Evolutionary conservation across 2,888 invertebrate species (phyloP).

Genomic region (Drosophila helvetica): DNA sequence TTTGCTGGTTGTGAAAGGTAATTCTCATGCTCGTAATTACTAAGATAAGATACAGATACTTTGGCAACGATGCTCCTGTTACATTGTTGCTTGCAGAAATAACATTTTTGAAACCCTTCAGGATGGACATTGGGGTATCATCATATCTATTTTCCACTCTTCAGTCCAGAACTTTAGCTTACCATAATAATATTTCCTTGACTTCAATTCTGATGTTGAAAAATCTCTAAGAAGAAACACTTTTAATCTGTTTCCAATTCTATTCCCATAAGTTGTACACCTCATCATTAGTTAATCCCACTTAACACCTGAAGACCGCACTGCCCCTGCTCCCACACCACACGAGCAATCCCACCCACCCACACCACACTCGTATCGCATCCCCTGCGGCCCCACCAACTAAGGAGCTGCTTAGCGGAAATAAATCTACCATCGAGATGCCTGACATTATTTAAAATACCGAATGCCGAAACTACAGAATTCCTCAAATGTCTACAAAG

Average conservation of each 20-base stretch:
- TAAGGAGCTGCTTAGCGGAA: slow-evolving; percentile 36
- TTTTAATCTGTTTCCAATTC: slow-evolving; percentile 20
- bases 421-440: slow-evolving; percentile 68
- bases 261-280: background rate
- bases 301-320: slow-evolving; percentile 27
- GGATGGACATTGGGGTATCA: too few species aligned
- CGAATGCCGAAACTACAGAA: slow-evolving; percentile 61
- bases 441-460: slow-evolving; percentile 73
- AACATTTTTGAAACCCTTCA: too few species aligned
- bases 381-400: slow-evolving; percentile 18
- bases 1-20: background rate
- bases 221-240: background rate
- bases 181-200: too few species aligned
- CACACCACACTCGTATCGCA: slow-evolving; percentile 4
- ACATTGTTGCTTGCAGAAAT: background rate
- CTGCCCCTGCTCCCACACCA: slow-evolving; percentile 32
- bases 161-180: background rate
- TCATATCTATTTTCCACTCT: too few species aligned
- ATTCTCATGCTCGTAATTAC: background rate
- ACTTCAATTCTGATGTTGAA: too few species aligned
- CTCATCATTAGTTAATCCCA: slow-evolving; percentile 38
- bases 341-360: slow-evolving; percentile 8
- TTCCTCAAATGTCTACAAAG: slow-evolving; percentile 59
- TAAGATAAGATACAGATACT: background rate
- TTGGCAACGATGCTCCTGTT: background rate